Evolutionary conservation across 1,140 invertebrate species (phyloP).

Genomic region (Drosophila miranda): DNA sequence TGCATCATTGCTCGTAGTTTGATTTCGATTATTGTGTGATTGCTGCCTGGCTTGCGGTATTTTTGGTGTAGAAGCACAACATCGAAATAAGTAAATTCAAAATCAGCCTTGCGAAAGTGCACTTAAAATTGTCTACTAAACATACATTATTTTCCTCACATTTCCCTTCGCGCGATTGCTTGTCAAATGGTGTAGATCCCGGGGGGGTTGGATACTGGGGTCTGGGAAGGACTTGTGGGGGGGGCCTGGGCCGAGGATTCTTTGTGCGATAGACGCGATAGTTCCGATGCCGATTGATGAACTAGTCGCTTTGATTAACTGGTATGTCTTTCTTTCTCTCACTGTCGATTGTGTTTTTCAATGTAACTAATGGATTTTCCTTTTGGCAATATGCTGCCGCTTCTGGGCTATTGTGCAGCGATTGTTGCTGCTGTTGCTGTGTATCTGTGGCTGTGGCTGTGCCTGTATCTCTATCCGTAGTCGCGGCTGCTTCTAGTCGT

Average conservation of each 20-base stretch:
- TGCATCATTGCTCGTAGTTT: constrained; percentile 30
- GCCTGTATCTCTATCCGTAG: constrained; percentile 59
- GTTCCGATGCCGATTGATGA: constrained; percentile 1
- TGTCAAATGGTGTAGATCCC: constrained; percentile 53
- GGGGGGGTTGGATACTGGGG: not conserved
- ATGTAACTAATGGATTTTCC: not conserved
- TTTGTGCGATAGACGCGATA: constrained; percentile 46
- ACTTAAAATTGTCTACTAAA: constrained; percentile 71
- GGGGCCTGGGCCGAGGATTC: too few species aligned
- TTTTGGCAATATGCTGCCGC: constrained; percentile 21
- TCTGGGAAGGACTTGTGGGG: not conserved
- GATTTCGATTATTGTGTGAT: not conserved
- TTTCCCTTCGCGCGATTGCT: constrained; percentile 49
- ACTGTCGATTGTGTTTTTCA: constrained; percentile 9
- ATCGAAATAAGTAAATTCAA: constrained; percentile 81
- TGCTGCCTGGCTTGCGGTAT: constrained; percentile 9
- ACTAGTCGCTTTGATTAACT: constrained; percentile 14
- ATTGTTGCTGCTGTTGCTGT: constrained; percentile 34
- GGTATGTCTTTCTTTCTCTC: constrained; percentile 21
- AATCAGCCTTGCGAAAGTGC: constrained; percentile 82
- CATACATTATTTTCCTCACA: constrained; percentile 16
- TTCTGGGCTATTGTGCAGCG: constrained; percentile 33
- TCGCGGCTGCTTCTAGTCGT: constrained; percentile 34
- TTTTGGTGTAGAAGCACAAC: constrained; percentile 78
- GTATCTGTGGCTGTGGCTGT: constrained; percentile 45